Evolutionary conservation across 2,797 vertebrate genomes (phyloP), one percentile per base, ranked within the genome.

Genomic region (Alfaro cultratus): DNA sequence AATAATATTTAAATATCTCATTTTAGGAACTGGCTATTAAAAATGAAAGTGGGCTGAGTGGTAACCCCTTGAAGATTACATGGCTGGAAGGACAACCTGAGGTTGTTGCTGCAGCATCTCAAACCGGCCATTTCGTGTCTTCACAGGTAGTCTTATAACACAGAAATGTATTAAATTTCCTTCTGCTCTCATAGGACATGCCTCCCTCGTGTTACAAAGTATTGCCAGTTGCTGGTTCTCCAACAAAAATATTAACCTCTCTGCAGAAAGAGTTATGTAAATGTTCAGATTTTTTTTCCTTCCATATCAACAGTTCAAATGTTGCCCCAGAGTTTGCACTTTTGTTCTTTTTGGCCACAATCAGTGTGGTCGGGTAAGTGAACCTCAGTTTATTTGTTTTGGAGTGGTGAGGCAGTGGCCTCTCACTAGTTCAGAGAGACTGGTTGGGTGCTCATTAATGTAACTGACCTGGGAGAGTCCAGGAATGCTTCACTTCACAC

Each of bases 61-160:
- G 90, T 89, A 99, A 98, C 83, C 97, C 97, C 43, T 91, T 99
- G 88, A 98, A 97, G 95, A 96, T 99, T 81, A 96, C 96, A 5
- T 99, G 99, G 99, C 92, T 99, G 83, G 97, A 98, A 87, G 97
- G 97, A 74, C 94, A 95, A 80, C 98, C 97, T 0, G 91, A 93
- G 60, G 82, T 85, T 71, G 62, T 86, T n/a, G 39, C 80, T 26
- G 43, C 90, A 16, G 68, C 73, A 16, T 75, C 87, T 75, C 93
- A 92, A 34, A 88, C 90, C 16, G 91, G 90, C 80, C 80, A 77
- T 9, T 95, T 93, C 77, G 73, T 53, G 60, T 79, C 91, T 73
- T 74, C 75, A 92, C 96, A 98, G 97, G 98, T 99, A 95, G 53
- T 0, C 3, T 8, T 76, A 12, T 68, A 80, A 78, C 75, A 49